A percentile compares a stretch with the other conserved stretches of the same genome.
Evolutionary conservation across 2,888 invertebrate genomes (phyloP).

Genomic region (Troides oblongomaculatus): DNA sequence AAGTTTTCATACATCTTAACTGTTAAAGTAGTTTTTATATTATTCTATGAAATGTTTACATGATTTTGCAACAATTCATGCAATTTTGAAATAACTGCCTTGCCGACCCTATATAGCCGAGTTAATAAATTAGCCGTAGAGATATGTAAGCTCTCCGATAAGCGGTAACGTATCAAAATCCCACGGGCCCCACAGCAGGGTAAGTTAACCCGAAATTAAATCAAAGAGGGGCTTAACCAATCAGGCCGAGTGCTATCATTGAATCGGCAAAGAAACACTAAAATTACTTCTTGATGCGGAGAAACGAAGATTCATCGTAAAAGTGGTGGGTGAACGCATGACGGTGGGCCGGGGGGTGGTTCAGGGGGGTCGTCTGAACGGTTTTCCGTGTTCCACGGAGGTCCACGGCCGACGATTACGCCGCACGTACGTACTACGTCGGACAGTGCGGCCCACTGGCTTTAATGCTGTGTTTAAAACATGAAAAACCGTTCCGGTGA

Average conservation of each 20-base stretch:
- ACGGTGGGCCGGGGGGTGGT: conserved; percentile 42
- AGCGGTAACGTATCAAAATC: conserved; percentile 55
- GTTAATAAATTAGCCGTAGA: conserved; percentile 44
- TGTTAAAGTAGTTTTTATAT: too few relatives aligned
- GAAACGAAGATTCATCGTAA: conserved; percentile 81
- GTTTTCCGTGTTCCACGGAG: conserved; percentile 77
- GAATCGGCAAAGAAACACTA: conserved; percentile 80
- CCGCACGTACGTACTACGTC: conserved; percentile 65
- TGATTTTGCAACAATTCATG: background rate
- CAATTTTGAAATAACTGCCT: background rate
- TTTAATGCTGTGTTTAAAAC: conserved; percentile 75
- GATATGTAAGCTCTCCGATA: conserved; percentile 29
- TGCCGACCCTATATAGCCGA: background rate
- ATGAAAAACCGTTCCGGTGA: conserved; percentile 77
- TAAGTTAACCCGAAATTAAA: conserved; percentile 79
- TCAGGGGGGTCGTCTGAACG: conserved; percentile 69
- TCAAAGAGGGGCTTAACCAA: conserved; percentile 79
- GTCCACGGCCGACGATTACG: conserved; percentile 73
- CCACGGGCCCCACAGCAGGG: conserved; percentile 68
- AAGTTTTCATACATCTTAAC: too few relatives aligned
- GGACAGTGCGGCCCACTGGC: conserved; percentile 58
- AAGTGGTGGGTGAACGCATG: conserved; percentile 65
- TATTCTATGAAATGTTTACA: too few relatives aligned
- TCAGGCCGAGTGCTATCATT: conserved; percentile 80
- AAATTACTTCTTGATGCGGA: conserved; percentile 80